Evolutionary conservation across 1,140 invertebrate species (phyloP).

Genomic region (Hyles euphorbiae): DNA sequence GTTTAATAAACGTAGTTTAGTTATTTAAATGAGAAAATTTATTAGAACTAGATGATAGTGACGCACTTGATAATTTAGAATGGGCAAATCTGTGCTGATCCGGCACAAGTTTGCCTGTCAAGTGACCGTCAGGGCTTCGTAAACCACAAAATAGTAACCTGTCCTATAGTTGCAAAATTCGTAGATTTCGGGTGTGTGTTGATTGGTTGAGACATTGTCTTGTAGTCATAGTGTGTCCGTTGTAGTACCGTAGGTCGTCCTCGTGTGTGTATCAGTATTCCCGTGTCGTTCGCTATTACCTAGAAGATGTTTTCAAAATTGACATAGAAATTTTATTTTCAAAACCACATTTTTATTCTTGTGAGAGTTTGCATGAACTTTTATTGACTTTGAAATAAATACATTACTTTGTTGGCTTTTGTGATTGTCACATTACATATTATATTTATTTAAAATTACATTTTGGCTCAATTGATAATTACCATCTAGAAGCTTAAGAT

Average conservation of each 20-base stretch:
- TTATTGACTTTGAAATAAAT: too few relatives aligned
- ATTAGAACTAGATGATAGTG: conserved; percentile 40
- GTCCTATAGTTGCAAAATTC: conserved; percentile 75
- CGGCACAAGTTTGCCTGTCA: conserved; percentile 52
- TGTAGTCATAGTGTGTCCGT: conserved; percentile 48
- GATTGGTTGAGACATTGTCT: conserved; percentile 42
- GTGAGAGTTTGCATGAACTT: conserved; percentile 9
- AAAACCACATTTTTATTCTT: conserved; percentile 3
- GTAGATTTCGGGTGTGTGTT: conserved; percentile 48
- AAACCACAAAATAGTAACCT: conserved; percentile 64
- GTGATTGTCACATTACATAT: conserved; percentile 17
- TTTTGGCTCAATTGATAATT: conserved; percentile 63
- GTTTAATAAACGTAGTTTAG: conserved; percentile 35
- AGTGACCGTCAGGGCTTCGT: conserved; percentile 55
- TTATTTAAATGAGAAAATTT: conserved; percentile 20
- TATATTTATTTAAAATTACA: conserved; percentile 44
- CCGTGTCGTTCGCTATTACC: conserved; percentile 34
- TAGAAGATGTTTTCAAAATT: conserved; percentile 22
- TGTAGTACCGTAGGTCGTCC: conserved; percentile 11
- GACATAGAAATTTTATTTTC: conserved; percentile 1
- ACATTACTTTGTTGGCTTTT: conserved; percentile 15
- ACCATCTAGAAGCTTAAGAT: conserved; percentile 52
- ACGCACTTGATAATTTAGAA: conserved; percentile 57
- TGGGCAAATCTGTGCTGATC: conserved; percentile 48
- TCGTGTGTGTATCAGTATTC: conserved; percentile 35